phyloP scores from a whole-genome alignment of 1,140 invertebrate species.

The Zaprionus nigranus region DNA sequence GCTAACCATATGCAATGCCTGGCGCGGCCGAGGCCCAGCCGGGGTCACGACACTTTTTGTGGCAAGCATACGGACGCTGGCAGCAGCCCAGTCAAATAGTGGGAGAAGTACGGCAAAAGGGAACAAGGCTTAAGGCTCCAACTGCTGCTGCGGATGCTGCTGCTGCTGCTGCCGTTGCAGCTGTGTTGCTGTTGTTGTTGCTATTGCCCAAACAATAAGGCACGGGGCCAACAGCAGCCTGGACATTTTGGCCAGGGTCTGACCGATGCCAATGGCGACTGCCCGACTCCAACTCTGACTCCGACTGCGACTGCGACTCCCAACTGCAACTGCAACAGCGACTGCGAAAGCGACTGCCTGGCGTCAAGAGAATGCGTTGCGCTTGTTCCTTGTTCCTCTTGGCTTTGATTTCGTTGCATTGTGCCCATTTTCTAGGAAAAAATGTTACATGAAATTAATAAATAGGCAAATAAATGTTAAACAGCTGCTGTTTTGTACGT shows the following conservation, averaged over 20 bases:
- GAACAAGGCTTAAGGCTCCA: slow-evolving; percentile 50
- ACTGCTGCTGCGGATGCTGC: slow-evolving; percentile 14
- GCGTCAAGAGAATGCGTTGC: slow-evolving; percentile 82
- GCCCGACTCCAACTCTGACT: slow-evolving; percentile 21
- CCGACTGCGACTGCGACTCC: slow-evolving; percentile 52
- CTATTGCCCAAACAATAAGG: slow-evolving; percentile 20
- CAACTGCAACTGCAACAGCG: slow-evolving; percentile 11
- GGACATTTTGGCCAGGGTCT: slow-evolving; percentile 63
- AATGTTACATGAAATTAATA: slow-evolving; percentile 83
- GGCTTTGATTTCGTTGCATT: slow-evolving; percentile 80
- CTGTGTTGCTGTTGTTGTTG: slow-evolving; percentile 18
- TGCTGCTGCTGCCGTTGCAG: slow-evolving; percentile 17
- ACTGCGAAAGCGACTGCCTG: slow-evolving; percentile 69
- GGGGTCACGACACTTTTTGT: slow-evolving; percentile 84
- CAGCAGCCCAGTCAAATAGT: slow-evolving; percentile 73
- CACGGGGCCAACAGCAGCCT: slow-evolving; percentile 37
- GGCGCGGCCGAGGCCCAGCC: slow-evolving; percentile 41
- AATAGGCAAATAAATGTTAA: slow-evolving; percentile 84
- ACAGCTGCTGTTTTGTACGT: slow-evolving; percentile 81
- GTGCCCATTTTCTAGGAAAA: slow-evolving; percentile 80
- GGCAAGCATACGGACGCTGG: slow-evolving; percentile 59
- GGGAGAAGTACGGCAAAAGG: slow-evolving; percentile 82
- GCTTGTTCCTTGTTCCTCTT: slow-evolving; percentile 65
- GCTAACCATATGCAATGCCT: slow-evolving; percentile 76
- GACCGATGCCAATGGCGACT: slow-evolving; percentile 46